phyloP scores from a whole-genome alignment of 2,797 vertebrate genomes.

The Neostethus bicornis region DNA sequence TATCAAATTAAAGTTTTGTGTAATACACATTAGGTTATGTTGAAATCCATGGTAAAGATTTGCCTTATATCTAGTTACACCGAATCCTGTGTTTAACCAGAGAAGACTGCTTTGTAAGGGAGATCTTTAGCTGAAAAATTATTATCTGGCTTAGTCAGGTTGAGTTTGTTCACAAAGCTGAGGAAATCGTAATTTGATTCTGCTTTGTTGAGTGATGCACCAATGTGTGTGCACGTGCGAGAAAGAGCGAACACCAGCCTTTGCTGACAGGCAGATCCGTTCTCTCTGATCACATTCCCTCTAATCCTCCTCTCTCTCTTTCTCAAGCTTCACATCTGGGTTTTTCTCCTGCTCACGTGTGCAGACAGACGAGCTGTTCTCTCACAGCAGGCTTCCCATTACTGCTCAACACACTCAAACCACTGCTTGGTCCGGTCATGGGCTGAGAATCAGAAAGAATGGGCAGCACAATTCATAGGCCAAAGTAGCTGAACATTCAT shows the following conservation, averaged over 20 bases:
- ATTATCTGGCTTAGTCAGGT: conserved; percentile 28
- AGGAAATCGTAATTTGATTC: conserved; percentile 48
- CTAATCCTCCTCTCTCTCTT: conserved; percentile 54
- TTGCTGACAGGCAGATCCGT: conserved; percentile 69
- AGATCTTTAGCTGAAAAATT: conserved; percentile 23
- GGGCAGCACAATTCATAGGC: conserved; percentile 24
- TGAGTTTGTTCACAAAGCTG: conserved; percentile 33
- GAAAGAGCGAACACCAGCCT: conserved; percentile 31
- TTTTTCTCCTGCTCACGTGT: conserved; percentile 77
- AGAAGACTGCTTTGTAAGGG: conserved; percentile 36
- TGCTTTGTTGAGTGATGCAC: conserved; percentile 41
- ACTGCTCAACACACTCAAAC: conserved; percentile 43
- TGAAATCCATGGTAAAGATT: conserved; percentile 35
- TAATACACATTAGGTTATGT: conserved; percentile 5
- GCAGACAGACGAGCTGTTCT: conserved; percentile 70
- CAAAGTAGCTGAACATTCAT: conserved; percentile 38
- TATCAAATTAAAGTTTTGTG: no score
- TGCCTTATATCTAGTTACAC: conserved; percentile 35
- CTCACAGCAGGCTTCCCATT: conserved; percentile 69
- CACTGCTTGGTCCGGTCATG: conserved; percentile 37
- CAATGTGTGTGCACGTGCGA: conserved; percentile 8
- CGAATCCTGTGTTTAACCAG: conserved; percentile 43
- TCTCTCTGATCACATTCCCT: conserved; percentile 68
- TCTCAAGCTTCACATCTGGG: conserved; percentile 75
- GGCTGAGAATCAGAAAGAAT: conserved; percentile 36